phyloP scores from a whole-genome alignment of 2,888 invertebrate species.

The Reticulitermes lucifugus region DNA sequence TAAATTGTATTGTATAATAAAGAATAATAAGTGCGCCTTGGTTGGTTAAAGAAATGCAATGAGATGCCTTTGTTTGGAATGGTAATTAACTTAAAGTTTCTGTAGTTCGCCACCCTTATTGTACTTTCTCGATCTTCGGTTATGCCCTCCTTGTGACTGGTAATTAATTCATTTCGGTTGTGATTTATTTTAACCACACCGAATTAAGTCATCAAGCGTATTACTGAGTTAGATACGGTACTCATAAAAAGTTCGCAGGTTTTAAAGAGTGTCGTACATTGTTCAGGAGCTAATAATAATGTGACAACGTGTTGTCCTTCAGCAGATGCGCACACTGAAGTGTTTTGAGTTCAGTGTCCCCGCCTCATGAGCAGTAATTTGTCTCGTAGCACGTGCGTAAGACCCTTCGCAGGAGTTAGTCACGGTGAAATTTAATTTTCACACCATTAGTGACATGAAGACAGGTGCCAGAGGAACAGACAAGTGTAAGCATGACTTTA shows the following conservation, averaged over 20 bases:
- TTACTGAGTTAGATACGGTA: neutral
- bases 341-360: conserved; percentile 8
- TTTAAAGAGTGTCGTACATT: neutral
- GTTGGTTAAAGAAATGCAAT: too few relatives aligned
- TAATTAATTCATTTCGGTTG: neutral
- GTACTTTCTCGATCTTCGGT: too few relatives aligned
- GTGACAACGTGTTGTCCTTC: conserved; percentile 21
- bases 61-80: too few relatives aligned
- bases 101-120: too few relatives aligned
- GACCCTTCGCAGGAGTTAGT: neutral
- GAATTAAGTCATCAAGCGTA: neutral
- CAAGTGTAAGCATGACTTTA: neutral
- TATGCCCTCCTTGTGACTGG: neutral
- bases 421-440: conserved; percentile 29
- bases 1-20: too few relatives aligned
- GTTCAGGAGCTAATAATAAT: neutral
- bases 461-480: neutral
- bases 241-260: neutral
- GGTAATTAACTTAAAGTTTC: too few relatives aligned
- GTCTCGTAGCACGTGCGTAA: conserved; percentile 11
- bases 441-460: conserved; percentile 12
- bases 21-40: too few relatives aligned
- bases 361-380: neutral
- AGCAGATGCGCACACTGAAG: neutral
- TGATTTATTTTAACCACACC: neutral